Evolutionary conservation across 2,797 vertebrate species (phyloP), one percentile per base, ranked within the genome.

Genomic region (Catostomus latipinnis): DNA sequence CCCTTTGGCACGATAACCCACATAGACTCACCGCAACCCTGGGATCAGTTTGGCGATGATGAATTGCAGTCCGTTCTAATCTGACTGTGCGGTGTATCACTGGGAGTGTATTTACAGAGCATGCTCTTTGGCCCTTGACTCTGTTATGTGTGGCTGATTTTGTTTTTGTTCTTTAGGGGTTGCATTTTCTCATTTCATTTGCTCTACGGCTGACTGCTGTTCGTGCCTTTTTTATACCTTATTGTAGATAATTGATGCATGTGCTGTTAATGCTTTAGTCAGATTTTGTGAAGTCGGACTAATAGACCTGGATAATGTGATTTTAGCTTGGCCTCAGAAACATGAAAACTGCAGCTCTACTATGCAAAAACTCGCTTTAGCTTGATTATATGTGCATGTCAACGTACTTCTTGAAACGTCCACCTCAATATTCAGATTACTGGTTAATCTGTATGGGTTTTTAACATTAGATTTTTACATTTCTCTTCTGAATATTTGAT

Each of bases 101-200:
- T 62, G 43, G 50, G 74, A 61, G 76, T 80, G 77, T 83, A 67
- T 81, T 78, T 78, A 73, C 66, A 81, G n/a, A 74, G 12, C 54
- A 65, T 71, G 66, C 14, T 78, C 70, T 57, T 52, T 81, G 74
- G 77, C 70, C 72, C 49, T 56, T 62, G 57, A 71, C 70, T 77
- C 14, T 74, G 66, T 80, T 34, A 34, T 67, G 43, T 76, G 57
- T 54, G 48, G 75, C 56, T 57, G 52, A 53, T 71, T 75, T 53
- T 61, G 70, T 77, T 46, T 66, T 45, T 76, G 48, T 53, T 69
- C 11, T 75, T 67, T 63, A 49, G 46, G 73, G 60, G 11, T 16
- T 76, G 0, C 56, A 6, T 71, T 52, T 69, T 80, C 54, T 69
- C 56, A 52, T 56, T 76, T 45, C 60, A 56, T n/a, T n/a, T 68